phyloP scores from a whole-genome alignment of 2,888 invertebrate species.

The Thymelicus acteon region DNA sequence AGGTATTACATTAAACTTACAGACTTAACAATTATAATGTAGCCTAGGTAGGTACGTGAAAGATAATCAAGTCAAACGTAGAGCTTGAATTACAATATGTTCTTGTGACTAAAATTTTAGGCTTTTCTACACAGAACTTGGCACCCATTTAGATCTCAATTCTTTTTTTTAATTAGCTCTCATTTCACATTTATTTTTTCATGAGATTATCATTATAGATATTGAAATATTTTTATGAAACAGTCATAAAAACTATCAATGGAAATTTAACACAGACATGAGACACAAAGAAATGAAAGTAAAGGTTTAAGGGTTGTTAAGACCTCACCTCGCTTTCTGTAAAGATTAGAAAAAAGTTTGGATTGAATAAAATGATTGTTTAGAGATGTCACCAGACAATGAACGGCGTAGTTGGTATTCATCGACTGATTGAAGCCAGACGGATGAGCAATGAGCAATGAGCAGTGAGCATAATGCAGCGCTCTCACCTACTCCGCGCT shows the following conservation, averaged over 20 bases:
- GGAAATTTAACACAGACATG: not conserved
- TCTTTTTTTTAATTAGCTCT: too few species aligned
- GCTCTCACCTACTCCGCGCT: conserved; percentile 23
- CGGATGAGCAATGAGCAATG: not conserved
- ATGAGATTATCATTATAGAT: too few species aligned
- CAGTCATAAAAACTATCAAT: not conserved
- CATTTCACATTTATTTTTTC: too few species aligned
- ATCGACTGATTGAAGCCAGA: conserved; percentile 1
- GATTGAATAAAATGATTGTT: conserved; percentile 17
- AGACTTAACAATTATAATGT: too few species aligned
- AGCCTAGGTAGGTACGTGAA: too few species aligned
- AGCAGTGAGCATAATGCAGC: conserved; percentile 12
- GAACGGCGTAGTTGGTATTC: conserved; percentile 1
- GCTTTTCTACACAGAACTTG: too few species aligned
- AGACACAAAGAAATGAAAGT: not conserved
- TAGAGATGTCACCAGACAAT: conserved; percentile 23
- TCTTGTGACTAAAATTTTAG: too few species aligned
- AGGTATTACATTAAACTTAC: too few species aligned
- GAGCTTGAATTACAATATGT: too few species aligned
- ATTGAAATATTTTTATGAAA: too few species aligned
- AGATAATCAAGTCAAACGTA: too few species aligned
- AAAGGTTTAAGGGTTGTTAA: not conserved
- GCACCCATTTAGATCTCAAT: too few species aligned
- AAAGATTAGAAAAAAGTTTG: conserved; percentile 11
- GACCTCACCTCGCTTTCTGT: not conserved